Conservation (phyloP, 2,888 invertebrate species). For the Eupithecia pulchellata region DNA sequence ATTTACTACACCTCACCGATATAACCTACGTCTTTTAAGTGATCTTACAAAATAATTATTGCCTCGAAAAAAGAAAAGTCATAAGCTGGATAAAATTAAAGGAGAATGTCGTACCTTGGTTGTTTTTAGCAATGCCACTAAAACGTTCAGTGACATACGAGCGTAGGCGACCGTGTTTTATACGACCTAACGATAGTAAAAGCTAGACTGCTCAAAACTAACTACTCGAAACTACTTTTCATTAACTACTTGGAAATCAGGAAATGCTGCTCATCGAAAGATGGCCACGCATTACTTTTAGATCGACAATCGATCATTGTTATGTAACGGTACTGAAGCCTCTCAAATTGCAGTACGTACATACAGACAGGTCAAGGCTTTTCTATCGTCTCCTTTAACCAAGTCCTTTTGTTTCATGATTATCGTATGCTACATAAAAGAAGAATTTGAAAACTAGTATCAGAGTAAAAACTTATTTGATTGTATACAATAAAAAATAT, state of each 20-base stretch:
- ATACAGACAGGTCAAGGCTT: not conserved
- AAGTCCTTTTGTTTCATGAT: not conserved
- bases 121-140: not conserved
- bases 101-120: not conserved
- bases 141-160: not conserved
- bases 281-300: slow-evolving; percentile 5
- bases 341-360: slow-evolving; percentile 21
- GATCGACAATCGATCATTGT: slow-evolving; percentile 29
- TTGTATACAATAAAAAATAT: too few relatives aligned
- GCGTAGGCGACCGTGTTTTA: not conserved
- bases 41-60: not conserved
- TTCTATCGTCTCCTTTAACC: not conserved
- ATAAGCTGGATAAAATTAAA: not conserved
- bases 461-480: not conserved
- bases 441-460: not conserved
- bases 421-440: not conserved
- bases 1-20: too few relatives aligned
- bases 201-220: not conserved
- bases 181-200: not conserved
- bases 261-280: not conserved
- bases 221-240: not conserved
- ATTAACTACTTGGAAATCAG: not conserved
- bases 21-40: too few relatives aligned
- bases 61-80: not conserved
- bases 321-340: slow-evolving; percentile 31